Conservation (phyloP, 2,888 invertebrate genomes). For the Caenorhabditis becei region DNA sequence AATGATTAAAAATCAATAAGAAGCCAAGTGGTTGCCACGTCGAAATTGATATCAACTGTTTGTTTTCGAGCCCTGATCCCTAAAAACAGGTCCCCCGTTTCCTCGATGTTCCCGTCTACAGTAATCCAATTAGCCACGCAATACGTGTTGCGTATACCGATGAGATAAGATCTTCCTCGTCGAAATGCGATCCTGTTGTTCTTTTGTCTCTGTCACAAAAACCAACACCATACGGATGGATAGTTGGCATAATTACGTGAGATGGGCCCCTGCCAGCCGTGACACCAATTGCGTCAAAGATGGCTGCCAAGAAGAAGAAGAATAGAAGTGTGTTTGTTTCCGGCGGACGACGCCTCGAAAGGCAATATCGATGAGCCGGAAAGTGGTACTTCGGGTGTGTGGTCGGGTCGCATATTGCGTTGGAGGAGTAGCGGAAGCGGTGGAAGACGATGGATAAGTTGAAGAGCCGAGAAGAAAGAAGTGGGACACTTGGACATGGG, state of each 20-base stretch:
- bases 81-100: neutral
- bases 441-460: neutral
- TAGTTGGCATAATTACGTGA: neutral
- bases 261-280: neutral
- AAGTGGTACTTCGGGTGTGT: slow-evolving; percentile 21
- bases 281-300: slow-evolving; percentile 2
- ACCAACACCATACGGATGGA: slow-evolving; percentile 13
- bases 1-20: neutral
- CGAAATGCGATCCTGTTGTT: slow-evolving; percentile 17
- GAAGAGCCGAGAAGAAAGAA: slow-evolving; percentile 14
- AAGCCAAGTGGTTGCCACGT: neutral
- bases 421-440: neutral
- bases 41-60: neutral
- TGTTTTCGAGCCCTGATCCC: neutral
- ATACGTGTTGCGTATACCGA: slow-evolving; percentile 16
- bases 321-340: slow-evolving; percentile 22
- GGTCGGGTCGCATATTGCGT: slow-evolving; percentile 3
- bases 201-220: neutral
- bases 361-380: slow-evolving; percentile 25
- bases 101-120: neutral
- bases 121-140: slow-evolving; percentile 4
- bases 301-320: slow-evolving; percentile 2
- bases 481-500: neutral
- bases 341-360: slow-evolving; percentile 6
- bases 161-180: slow-evolving; percentile 13